These are phyloP conservation scores for Callyntrura sp. DNA, from an alignment of 2,888 invertebrate genomes.

Conservation along the genomic window DNA sequence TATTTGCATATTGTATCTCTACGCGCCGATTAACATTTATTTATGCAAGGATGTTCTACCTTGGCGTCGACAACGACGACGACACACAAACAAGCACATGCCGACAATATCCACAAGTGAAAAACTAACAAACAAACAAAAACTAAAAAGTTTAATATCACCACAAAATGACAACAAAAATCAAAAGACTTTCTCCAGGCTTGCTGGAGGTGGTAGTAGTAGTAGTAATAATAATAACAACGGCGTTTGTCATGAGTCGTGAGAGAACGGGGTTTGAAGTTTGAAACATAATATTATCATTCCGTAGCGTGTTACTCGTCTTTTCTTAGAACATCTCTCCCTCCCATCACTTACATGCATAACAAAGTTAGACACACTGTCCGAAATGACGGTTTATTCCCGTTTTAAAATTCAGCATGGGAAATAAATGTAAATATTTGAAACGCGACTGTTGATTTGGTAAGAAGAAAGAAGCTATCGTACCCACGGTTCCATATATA, in stretches of 20 bases:
- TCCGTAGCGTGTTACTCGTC: not conserved
- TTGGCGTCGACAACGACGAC: not conserved
- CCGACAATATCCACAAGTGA: not conserved
- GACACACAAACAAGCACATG: not conserved
- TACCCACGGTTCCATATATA: too few species aligned
- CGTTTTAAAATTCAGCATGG: conserved; percentile 45
- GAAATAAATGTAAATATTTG: conserved; percentile 37
- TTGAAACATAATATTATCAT: conserved; percentile 42
- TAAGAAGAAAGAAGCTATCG: too few species aligned
- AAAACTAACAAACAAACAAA: not conserved
- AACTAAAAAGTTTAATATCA: conserved; percentile 10
- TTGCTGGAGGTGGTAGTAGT: conserved; percentile 18
- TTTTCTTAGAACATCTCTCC: not conserved
- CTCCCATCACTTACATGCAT: too few species aligned
- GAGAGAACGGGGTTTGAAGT: conserved; percentile 10
- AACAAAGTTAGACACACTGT: not conserved
- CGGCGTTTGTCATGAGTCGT: conserved; percentile 21
- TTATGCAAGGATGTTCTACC: conserved; percentile 21
- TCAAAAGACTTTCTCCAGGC: not conserved
- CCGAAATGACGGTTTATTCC: not conserved
- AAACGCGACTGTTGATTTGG: conserved; percentile 16
- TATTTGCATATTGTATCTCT: not conserved
- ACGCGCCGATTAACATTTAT: conserved; percentile 4
- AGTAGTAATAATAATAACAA: too few species aligned
- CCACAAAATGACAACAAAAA: conserved; percentile 25